Evolutionary conservation across 2,797 vertebrate species (phyloP), one percentile per base, ranked within the genome.

Genomic region (Tolypeutes matacus): DNA sequence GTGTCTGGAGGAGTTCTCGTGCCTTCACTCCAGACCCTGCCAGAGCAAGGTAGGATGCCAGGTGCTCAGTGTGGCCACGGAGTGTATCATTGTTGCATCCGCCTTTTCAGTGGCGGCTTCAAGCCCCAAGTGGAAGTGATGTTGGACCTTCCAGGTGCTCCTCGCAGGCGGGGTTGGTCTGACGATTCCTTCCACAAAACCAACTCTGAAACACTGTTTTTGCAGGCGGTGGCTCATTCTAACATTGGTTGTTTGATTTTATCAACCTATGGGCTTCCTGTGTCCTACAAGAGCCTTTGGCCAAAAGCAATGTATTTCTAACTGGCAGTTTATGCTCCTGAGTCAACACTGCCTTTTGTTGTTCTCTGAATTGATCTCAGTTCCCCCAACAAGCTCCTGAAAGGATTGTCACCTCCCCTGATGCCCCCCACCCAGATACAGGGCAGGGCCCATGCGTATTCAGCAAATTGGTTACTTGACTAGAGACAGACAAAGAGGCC

Each of bases 361-460:
- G 1, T 36, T 9, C 21, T 69, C 72, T 31, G 23, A 27, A 29
- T 4, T 9, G 12, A 34, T 2, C 39, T 72, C 53, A 53, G 62
- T n/a, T 58, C 29, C 77, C 8, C 3, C 29, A 4, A 46, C 25
- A 10, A 67, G 29, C 62, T 62, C 89, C 12, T 21, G 60, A 65
- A 53, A 46, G 56, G 56, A 21, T 64, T 2, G 0, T n/a, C 12
- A 1, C 62, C 14, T 77, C 60, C 34, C 76, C 51, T 0, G 20
- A 31, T 17, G 14, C 10, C 14, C 18, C n/a, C 31, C 15, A 56
- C 20, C 11, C 20, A 7, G n/a, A 64, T 4, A 21, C 27, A 3
- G 2, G 51, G n/a, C 36, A 27, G 25, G 36, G n/a, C 76, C 56
- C 23, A 4, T 1, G 9, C 0, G 1, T 1, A 6, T 13, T 2